These are phyloP conservation scores for Amblyopsis rosae DNA, from an alignment of 2,113 vertebrate species.

Conservation along the genomic window DNA sequence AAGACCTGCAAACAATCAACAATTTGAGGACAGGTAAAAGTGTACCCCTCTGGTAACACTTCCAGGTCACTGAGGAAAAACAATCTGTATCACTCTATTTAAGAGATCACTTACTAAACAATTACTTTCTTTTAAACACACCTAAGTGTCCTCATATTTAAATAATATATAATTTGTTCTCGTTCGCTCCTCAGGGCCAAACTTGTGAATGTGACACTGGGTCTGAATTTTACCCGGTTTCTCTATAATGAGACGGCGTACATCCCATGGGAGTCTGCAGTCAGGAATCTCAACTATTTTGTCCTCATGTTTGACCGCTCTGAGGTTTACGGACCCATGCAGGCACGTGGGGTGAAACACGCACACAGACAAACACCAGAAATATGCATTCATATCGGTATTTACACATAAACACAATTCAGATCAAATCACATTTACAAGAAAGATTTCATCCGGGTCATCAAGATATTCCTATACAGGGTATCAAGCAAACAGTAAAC, in stretches of 20 bases:
- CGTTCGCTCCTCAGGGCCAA: constrained; percentile 74
- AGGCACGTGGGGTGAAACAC: constrained; percentile 66
- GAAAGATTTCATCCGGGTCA: no score
- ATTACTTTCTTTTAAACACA: no score
- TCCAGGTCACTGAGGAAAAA: no score
- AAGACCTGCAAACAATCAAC: no score
- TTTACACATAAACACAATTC: background rate
- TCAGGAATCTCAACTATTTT: constrained; percentile 82
- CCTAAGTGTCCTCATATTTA: background rate
- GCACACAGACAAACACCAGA: background rate
- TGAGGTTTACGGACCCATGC: constrained; percentile 85
- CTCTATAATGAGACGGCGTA: constrained; percentile 71
- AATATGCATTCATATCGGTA: background rate
- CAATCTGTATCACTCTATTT: no score
- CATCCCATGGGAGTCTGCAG: constrained; percentile 84
- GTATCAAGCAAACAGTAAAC: no score
- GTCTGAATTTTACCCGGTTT: constrained; percentile 83
- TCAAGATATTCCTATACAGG: no score
- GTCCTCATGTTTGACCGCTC: constrained; percentile 90
- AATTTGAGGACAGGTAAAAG: no score
- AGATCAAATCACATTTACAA: no score
- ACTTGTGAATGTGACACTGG: constrained; percentile 69
- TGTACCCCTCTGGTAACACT: no score
- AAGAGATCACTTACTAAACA: no score
- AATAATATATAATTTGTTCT: background rate